Base-by-base conservation (phyloP, 2,888 invertebrate genomes). In the Gasteruption jaculator region DNA sequence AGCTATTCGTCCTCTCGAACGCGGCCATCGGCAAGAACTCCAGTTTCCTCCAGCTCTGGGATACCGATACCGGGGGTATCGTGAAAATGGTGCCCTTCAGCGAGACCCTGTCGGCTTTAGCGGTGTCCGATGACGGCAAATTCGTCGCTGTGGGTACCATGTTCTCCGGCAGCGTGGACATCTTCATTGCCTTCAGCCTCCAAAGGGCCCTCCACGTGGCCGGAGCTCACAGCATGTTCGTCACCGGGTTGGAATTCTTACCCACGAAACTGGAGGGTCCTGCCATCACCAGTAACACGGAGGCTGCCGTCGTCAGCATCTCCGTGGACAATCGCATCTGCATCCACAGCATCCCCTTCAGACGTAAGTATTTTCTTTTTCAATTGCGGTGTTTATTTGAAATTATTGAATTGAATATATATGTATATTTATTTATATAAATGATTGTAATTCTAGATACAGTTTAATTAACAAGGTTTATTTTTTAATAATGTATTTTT, bases 251-350 rank as follows among this genome's bases (percentile, higher is more conserved):
- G 54, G 88, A 91, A 74, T 97, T 99, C 75, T 75, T 96, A 57
- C 91, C 92, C 19, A 75, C 75, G 8, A 76, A 76, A 58, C 72
- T 76, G 49, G 86, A 87, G 66, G 82, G 82, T 16, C 82, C 84
- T 30, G 76, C 85, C 29, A 80, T 87, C 45, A 82, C 84, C 12
- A 81, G 82, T 60, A 81, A 83, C 61, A 76, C 83, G 32, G 90
- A 91, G 71, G 88, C 91, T 38, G 91, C 93, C 29, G 85, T 95
- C 52, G 78, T 96, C 52, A 93, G 93, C 68, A 92, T 96, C 63
- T 94, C 94, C 18, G 92, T 94, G 24, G 96, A 96, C 77, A 95
- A 95, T 75, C 85, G 86, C 73, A 83, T 93, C 54, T 86, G 86
- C 70, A 85, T 93, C 65, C 92, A 92, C 74, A 86, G 85, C 65